Conservation (phyloP, 1,140 invertebrate genomes). For the Tetramorium parvispinum region DNA sequence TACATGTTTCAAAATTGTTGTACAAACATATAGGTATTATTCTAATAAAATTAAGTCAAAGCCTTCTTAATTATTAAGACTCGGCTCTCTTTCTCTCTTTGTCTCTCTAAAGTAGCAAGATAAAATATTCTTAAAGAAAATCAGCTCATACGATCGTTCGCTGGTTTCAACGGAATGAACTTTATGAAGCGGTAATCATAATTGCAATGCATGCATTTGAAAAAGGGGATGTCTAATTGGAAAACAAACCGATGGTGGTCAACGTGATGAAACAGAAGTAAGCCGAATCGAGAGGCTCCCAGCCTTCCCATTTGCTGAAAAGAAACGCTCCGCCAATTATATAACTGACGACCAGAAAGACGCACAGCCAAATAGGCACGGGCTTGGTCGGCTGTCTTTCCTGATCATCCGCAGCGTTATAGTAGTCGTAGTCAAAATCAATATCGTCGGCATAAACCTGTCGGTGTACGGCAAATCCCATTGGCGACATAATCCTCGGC, state of each 20-base stretch:
- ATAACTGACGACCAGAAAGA: conserved; percentile 95
- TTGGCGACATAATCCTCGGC: conserved; percentile 89
- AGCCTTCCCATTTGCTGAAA: conserved; percentile 94
- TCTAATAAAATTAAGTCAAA: not conserved
- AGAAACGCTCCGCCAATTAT: conserved; percentile 95
- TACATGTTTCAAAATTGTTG: not conserved
- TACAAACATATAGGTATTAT: not conserved
- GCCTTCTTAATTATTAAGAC: not conserved
- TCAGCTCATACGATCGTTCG: not conserved
- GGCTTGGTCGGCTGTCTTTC: conserved; percentile 87
- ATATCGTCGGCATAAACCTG: conserved; percentile 87
- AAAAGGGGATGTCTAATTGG: not conserved
- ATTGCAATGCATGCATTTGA: not conserved
- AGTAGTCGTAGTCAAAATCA: conserved; percentile 86
- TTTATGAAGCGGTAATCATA: not conserved
- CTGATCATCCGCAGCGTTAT: conserved; percentile 81
- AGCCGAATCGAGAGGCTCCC: conserved; percentile 95
- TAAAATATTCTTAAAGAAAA: not conserved
- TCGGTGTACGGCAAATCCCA: conserved; percentile 88
- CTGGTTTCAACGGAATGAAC: not conserved
- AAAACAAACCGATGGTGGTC: conserved; percentile 92
- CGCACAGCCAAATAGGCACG: conserved; percentile 96
- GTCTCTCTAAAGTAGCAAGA: not conserved
- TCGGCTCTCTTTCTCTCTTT: not conserved
- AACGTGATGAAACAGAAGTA: conserved; percentile 99